phyloP scores from a whole-genome alignment of 2,113 vertebrate species.

The Chiloscyllium plagiosum region DNA sequence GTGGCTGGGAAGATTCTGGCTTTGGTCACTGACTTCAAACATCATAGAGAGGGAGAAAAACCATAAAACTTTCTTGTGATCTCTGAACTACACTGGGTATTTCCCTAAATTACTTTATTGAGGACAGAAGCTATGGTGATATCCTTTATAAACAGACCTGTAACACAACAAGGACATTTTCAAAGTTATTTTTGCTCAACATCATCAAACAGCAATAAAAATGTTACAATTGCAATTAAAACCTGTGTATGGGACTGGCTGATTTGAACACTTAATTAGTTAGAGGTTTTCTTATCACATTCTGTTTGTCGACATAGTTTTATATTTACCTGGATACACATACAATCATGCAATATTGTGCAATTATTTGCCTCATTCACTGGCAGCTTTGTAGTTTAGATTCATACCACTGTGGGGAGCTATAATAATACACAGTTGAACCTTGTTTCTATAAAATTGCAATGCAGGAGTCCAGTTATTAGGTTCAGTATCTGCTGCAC shows the following conservation, averaged over 20 bases:
- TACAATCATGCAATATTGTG: background rate
- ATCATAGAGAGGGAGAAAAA: background rate
- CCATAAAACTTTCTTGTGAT: background rate
- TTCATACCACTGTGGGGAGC: background rate
- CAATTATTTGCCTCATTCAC: background rate
- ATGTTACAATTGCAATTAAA: background rate
- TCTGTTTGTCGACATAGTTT: background rate
- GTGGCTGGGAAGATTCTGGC: no score
- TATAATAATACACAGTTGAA: background rate
- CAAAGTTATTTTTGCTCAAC: background rate
- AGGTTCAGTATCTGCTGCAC: background rate
- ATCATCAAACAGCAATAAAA: background rate
- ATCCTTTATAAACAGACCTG: background rate
- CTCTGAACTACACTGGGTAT: background rate
- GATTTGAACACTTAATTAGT: background rate
- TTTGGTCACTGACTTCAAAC: background rate
- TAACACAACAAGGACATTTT: background rate
- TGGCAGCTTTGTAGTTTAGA: background rate
- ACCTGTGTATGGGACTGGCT: background rate
- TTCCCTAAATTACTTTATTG: background rate
- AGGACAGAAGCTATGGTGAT: background rate
- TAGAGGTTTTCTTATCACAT: background rate
- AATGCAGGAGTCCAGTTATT: background rate
- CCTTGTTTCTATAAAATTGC: background rate
- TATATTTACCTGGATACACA: background rate